A percentile compares a stretch with the other conserved stretches of the same genome.
These are phyloP conservation scores for Halcyon badia DNA, from an alignment of 2,797 vertebrate genomes.

Conservation along the genomic window DNA sequence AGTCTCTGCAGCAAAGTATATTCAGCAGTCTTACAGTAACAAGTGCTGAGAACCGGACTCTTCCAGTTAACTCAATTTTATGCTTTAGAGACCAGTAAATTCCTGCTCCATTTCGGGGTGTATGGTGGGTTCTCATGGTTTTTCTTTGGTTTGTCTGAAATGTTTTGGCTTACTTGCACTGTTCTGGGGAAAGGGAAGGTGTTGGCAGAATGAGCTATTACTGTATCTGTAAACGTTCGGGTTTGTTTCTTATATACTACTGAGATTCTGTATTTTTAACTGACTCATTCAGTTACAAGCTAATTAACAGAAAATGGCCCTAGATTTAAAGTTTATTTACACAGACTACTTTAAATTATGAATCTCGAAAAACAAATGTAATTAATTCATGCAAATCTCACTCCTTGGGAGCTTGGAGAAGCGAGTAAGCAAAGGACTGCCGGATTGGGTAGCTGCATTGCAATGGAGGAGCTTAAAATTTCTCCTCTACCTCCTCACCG, in stretches of 20 bases:
- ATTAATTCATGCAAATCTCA: not conserved
- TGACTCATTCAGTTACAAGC: rapidly evolving
- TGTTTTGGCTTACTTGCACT: not conserved
- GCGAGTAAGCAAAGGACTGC: not conserved
- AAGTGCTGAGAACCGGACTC: not conserved
- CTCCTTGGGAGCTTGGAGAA: not conserved
- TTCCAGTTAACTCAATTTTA: not conserved
- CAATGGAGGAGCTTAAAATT: not conserved
- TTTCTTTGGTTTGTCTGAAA: not conserved
- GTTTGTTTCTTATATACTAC: not conserved
- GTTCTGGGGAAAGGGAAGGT: not conserved
- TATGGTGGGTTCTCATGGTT: not conserved
- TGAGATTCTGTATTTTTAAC: too few relatives aligned
- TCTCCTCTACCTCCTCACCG: too few relatives aligned
- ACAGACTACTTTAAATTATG: not conserved
- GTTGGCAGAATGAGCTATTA: not conserved
- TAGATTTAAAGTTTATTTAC: not conserved
- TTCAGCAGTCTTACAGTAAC: not conserved
- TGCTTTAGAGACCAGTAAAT: not conserved
- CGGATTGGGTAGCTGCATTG: too few relatives aligned
- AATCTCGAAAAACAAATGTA: not conserved
- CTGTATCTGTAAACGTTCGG: not conserved
- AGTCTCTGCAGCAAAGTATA: not conserved
- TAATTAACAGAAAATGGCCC: not conserved
- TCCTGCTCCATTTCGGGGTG: not conserved